phyloP scores from a whole-genome alignment of 2,888 invertebrate species.

The Synergus itoensis region DNA sequence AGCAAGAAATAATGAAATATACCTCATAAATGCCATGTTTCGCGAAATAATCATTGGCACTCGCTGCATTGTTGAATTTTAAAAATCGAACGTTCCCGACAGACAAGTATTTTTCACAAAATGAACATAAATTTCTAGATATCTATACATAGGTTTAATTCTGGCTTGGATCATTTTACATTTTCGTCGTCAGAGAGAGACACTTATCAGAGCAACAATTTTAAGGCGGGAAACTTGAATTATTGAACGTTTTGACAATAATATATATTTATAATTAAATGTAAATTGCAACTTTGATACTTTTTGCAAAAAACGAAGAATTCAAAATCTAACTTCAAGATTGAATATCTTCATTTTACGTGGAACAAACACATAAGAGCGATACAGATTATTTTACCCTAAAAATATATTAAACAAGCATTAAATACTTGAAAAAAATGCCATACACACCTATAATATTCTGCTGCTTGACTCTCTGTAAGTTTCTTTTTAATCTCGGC shows the following conservation, averaged over 20 bases:
- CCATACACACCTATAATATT: slow-evolving; percentile 61
- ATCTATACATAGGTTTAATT: background rate
- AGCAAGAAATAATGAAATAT: slow-evolving; percentile 46
- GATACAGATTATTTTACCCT: too few relatives aligned
- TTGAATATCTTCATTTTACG: too few relatives aligned
- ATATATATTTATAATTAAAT: too few relatives aligned
- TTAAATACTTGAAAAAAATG: too few relatives aligned
- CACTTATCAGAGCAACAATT: background rate
- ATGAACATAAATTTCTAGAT: slow-evolving; percentile 7
- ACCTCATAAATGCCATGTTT: slow-evolving; percentile 72
- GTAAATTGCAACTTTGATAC: too few relatives aligned
- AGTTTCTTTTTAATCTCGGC: slow-evolving; percentile 66
- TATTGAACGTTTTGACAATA: background rate
- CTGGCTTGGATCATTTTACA: background rate
- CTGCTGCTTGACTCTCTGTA: slow-evolving; percentile 61
- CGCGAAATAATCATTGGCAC: slow-evolving; percentile 63
- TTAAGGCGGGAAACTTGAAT: background rate
- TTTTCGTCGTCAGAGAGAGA: background rate
- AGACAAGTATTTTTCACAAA: slow-evolving; percentile 17
- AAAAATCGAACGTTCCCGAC: slow-evolving; percentile 8
- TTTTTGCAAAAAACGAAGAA: too few relatives aligned
- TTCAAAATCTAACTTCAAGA: too few relatives aligned
- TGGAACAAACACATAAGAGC: too few relatives aligned
- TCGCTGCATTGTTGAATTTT: slow-evolving; percentile 67
- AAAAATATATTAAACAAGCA: too few relatives aligned